Base-by-base conservation (phyloP, 1,140 invertebrate species). In the Drosophila kepulauana region DNA sequence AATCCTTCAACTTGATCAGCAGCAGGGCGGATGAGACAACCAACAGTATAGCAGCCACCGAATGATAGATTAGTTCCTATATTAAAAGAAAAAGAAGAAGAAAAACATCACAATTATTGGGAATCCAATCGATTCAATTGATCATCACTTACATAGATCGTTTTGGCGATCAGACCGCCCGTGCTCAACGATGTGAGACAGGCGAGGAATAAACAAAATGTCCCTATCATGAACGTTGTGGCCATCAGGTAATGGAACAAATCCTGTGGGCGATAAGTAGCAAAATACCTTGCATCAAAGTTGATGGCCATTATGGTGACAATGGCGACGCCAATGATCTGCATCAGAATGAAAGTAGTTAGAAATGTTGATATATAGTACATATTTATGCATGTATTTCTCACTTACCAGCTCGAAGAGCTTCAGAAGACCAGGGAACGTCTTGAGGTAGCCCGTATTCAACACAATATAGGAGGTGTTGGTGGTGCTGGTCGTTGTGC, bases 51-150 rank as follows among this genome's bases (percentile, higher is more conserved):
- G 95, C 96, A 10, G 95, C 96, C 46, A 96, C 91, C 2, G 94
- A 93, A 75, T 97, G 96, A 82, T 97, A 97, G 33, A 97, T 94
- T 25, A 97, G 93, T 94, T 97, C 96, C 97, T 97, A 92, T 25
- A 45, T 38, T 3, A 43, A 15, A 35, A 25, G 3, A 25, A 63
- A 25, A 15, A 15, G 25, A 15, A 16, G 1, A 46, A 15, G 35
- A 35, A 33, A 54, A 35, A 1, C 35, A n/a, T 0, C 10, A 10
- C 3, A 25, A 25, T 25, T 25, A 38, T 11, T 38, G 10, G 35
- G 7, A 38, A 10, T 38, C 0, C 15, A 8, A 41, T 57, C 35
- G 54, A 57, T 57, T 10, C 7, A 38, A 33, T 33, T 33, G 30
- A 33, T 33, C 7, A 33, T 5, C 6, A 96, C 97, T 97, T 94